A percentile compares a stretch with the other conserved stretches of the same genome.
Conservation (phyloP, 2,113 vertebrate species). For the Podarcis cretensis region DNA sequence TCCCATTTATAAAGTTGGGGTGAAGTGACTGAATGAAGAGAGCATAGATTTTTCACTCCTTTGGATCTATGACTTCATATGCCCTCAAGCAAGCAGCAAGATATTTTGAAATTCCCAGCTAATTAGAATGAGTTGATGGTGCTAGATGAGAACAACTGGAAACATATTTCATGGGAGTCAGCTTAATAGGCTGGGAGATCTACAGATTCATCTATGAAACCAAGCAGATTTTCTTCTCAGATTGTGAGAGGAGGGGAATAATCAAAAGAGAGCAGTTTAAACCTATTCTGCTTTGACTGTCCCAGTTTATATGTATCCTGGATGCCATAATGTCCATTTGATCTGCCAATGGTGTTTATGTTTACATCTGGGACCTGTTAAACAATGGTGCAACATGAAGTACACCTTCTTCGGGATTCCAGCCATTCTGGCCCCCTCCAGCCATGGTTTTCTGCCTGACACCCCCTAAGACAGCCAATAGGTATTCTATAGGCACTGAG, state of each 20-base stretch:
- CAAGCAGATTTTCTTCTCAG: background rate
- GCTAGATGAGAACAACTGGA: background rate
- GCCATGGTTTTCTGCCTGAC: background rate
- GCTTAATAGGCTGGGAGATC: background rate
- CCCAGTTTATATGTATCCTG: background rate
- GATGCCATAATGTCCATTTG: accelerated
- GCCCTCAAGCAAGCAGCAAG: background rate
- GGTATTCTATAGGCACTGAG: background rate
- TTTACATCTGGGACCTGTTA: background rate
- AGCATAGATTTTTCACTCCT: background rate
- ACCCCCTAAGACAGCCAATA: background rate
- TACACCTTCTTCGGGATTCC: too few species aligned
- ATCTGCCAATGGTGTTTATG: background rate
- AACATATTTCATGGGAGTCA: background rate
- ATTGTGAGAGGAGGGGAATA: background rate
- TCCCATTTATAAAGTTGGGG: background rate
- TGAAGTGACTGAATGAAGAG: background rate
- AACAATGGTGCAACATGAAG: too few species aligned
- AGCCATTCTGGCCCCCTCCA: background rate
- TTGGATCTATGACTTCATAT: background rate
- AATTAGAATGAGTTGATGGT: background rate
- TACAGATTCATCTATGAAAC: background rate
- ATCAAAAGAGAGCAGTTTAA: background rate
- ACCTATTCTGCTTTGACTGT: background rate
- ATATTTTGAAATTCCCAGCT: background rate